phyloP scores from a whole-genome alignment of 2,888 invertebrate species.

The Meiosimyza platycephala region DNA sequence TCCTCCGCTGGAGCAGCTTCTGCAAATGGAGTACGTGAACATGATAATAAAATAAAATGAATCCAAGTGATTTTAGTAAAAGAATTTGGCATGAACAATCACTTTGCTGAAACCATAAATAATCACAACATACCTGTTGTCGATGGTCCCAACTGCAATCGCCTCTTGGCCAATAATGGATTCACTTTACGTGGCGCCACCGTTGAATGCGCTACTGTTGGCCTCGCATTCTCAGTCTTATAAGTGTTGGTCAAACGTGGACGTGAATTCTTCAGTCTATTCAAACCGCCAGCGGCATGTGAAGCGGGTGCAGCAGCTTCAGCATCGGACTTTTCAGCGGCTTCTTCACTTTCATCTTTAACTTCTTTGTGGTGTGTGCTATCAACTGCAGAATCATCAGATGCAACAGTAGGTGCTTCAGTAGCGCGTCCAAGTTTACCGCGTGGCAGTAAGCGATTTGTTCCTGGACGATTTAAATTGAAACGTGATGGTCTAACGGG shows the following conservation, averaged over 20 bases:
- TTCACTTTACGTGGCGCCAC: conserved; percentile 63
- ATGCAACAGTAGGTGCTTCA: conserved; percentile 49
- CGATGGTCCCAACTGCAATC: conserved; percentile 60
- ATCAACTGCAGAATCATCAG: conserved; percentile 58
- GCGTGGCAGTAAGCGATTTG: conserved; percentile 61
- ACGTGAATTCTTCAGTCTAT: conserved; percentile 65
- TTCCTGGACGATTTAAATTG: conserved; percentile 59
- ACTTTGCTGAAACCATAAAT: background rate
- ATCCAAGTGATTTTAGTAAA: too few species aligned
- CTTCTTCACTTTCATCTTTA: conserved; percentile 50
- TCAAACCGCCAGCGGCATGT: conserved; percentile 54
- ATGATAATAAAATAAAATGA: background rate
- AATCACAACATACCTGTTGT: conserved; percentile 58
- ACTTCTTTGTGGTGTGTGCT: conserved; percentile 60
- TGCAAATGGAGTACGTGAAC: conserved; percentile 18
- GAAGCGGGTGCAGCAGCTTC: conserved; percentile 51
- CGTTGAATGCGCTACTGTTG: conserved; percentile 50
- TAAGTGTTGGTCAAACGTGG: conserved; percentile 63
- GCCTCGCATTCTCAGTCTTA: conserved; percentile 63
- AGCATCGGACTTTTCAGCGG: conserved; percentile 47
- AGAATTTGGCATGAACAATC: background rate
- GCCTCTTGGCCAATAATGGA: conserved; percentile 64
- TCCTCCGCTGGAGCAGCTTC: conserved; percentile 48
- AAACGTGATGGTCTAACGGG: conserved; percentile 61
- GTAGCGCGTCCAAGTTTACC: conserved; percentile 57